Percentiles rank a stretch among this genome's conserved stretches.
Conservation (phyloP, 2,888 invertebrate species). For the Agrypnus murinus region DNA sequence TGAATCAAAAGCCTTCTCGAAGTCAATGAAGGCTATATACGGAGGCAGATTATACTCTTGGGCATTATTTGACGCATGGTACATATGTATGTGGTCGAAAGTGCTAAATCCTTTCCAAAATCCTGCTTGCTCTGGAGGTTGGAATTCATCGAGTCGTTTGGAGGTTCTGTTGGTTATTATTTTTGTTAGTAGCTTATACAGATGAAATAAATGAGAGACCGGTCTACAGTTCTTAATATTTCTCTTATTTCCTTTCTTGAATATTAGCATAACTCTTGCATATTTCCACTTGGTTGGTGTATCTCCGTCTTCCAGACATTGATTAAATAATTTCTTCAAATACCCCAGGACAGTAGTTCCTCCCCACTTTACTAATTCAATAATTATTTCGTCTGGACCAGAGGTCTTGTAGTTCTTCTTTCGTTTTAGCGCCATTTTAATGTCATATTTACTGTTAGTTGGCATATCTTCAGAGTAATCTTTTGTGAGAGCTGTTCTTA, state of each 20-base stretch:
- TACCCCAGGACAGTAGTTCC: background rate
- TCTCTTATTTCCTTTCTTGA: slow-evolving; percentile 12
- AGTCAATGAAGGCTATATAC: slow-evolving; percentile 6
- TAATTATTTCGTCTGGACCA: background rate
- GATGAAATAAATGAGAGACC: background rate
- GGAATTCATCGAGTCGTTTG: background rate
- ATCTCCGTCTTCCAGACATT: background rate
- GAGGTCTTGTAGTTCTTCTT: background rate
- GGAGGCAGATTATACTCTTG: background rate
- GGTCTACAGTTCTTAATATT: background rate
- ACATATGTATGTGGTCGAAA: background rate
- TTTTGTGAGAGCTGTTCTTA: background rate
- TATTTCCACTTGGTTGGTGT: background rate
- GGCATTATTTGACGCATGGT: background rate
- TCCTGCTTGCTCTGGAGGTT: slow-evolving; percentile 10
- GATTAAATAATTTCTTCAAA: background rate
- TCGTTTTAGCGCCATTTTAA: background rate
- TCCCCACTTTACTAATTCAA: background rate
- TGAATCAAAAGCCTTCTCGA: background rate
- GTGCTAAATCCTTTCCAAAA: slow-evolving; percentile 1
- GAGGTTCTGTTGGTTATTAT: background rate
- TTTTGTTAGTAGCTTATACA: slow-evolving; percentile 1
- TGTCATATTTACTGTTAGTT: background rate
- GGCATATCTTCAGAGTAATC: background rate
- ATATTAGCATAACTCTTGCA: background rate